These are phyloP conservation scores for Planococcus citri DNA, from an alignment of 1,140 invertebrate genomes.

Conservation along the genomic window DNA sequence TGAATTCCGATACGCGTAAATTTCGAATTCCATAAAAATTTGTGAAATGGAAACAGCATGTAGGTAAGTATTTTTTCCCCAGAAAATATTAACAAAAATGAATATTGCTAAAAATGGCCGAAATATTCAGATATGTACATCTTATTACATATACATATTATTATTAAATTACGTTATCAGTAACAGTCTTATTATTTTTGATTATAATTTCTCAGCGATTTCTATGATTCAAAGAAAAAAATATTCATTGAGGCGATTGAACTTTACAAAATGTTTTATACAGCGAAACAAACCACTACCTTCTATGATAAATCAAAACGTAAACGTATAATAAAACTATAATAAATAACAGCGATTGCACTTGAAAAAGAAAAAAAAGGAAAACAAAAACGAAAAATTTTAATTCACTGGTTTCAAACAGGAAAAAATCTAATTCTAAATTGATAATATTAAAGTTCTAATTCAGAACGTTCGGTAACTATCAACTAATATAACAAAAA, in stretches of 20 bases:
- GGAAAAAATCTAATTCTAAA: not conserved
- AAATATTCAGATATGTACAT: slow-evolving; percentile 1
- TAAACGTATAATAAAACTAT: not conserved
- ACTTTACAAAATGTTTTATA: not conserved
- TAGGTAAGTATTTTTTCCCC: too few relatives aligned
- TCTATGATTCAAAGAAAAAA: not conserved
- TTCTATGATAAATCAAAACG: not conserved
- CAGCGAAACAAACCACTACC: not conserved
- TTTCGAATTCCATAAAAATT: too few relatives aligned
- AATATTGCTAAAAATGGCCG: not conserved
- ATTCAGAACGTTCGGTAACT: slow-evolving; percentile 8
- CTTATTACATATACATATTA: slow-evolving; percentile 5
- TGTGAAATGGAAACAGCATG: too few relatives aligned
- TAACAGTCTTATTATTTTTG: slow-evolving; percentile 18
- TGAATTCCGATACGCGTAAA: not conserved
- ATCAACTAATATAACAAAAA: slow-evolving; percentile 15
- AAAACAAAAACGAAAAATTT: slow-evolving; percentile 6
- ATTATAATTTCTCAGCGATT: not conserved
- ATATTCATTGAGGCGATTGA: not conserved
- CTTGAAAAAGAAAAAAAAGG: not conserved
- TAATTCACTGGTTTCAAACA: not conserved
- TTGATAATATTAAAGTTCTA: slow-evolving; percentile 5
- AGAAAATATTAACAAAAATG: not conserved
- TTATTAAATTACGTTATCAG: slow-evolving; percentile 3
- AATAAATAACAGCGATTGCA: slow-evolving; percentile 13